These are phyloP conservation scores for Porphyrio hochstetteri DNA, from an alignment of 2,113 vertebrate genomes.

Conservation along the genomic window DNA sequence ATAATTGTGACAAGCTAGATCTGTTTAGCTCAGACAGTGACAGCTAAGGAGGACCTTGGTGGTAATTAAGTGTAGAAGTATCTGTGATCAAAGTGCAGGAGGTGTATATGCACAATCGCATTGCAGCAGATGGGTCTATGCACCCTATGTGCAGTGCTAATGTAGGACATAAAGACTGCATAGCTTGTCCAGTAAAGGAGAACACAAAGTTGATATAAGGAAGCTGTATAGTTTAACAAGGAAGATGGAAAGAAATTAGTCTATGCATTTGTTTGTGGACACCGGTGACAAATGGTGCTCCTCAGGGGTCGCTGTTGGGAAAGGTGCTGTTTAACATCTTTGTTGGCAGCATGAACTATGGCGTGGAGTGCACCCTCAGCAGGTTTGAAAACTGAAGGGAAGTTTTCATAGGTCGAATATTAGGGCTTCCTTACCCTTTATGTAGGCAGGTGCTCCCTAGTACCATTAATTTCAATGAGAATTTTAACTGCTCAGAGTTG, in stretches of 20 bases:
- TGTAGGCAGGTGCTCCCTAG: neutral
- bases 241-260: neutral
- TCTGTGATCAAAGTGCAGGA: neutral
- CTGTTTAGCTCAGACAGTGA: neutral
- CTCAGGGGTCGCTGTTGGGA: no score
- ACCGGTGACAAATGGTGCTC: no score
- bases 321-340: no score
- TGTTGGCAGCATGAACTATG: no score
- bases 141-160: neutral
- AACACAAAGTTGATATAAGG: neutral
- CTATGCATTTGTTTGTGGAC: no score
- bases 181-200: neutral
- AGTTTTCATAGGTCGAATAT: neutral
- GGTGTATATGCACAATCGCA: neutral
- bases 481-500: neutral
- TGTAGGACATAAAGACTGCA: neutral
- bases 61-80: neutral
- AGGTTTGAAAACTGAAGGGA: no score
- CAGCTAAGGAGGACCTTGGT: neutral
- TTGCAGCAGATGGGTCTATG: neutral
- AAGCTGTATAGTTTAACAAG: neutral
- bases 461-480: neutral
- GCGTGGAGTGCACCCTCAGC: no score
- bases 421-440: neutral
- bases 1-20: neutral